These are phyloP conservation scores for Hirtodrosophila histrioides DNA, from an alignment of 2,888 invertebrate species.

Conservation along the genomic window DNA sequence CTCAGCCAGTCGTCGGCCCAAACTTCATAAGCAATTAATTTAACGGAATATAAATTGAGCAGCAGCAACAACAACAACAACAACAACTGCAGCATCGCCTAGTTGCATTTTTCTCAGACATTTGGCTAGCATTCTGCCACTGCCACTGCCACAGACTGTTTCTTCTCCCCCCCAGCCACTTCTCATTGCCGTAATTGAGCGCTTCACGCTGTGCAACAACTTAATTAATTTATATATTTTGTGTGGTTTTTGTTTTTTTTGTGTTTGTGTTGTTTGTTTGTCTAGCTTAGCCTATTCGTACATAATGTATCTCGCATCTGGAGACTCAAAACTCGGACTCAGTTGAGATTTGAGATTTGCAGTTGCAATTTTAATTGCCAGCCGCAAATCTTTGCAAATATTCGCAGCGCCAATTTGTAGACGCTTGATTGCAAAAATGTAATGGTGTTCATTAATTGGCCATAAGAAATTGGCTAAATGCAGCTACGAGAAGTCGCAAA, in stretches of 20 bases:
- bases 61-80: slow-evolving; percentile 38
- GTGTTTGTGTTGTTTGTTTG: slow-evolving; percentile 22
- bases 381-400: slow-evolving; percentile 71
- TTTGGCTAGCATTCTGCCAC: slow-evolving; percentile 45
- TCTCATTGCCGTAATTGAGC: slow-evolving; percentile 68
- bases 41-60: slow-evolving; percentile 76
- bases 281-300: slow-evolving; percentile 31
- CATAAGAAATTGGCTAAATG: slow-evolving; percentile 67
- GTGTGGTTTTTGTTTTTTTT: slow-evolving; percentile 40
- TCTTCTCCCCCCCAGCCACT: slow-evolving; percentile 15
- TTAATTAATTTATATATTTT: slow-evolving; percentile 75
- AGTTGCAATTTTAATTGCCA: slow-evolving; percentile 76
- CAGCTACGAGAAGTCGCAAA: slow-evolving; percentile 14
- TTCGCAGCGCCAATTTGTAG: slow-evolving; percentile 71
- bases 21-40: slow-evolving; percentile 78
- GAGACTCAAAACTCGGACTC: slow-evolving; percentile 28
- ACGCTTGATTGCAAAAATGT: slow-evolving; percentile 76
- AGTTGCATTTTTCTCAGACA: slow-evolving; percentile 79
- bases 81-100: slow-evolving; percentile 62
- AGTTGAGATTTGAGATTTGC: slow-evolving; percentile 54
- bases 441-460: slow-evolving; percentile 81
- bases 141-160: slow-evolving; percentile 4
- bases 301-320: slow-evolving; percentile 55
- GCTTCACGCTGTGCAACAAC: slow-evolving; percentile 81
- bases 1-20: slow-evolving; percentile 68